Conservation (phyloP, 2,797 vertebrate species). For the Gadopsis bispinosus region DNA sequence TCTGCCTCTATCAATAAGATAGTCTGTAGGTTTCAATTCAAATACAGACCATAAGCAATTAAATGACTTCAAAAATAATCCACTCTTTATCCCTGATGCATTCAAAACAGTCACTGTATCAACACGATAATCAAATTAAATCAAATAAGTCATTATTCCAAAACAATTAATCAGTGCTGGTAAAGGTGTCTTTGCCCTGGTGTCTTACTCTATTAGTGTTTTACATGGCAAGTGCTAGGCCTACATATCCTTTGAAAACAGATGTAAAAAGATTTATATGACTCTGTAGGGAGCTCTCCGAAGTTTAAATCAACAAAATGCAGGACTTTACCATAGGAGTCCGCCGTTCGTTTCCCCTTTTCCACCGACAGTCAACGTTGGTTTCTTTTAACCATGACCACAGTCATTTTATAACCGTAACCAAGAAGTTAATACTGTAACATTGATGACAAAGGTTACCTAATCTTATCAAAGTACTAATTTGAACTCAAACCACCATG, state of each 20-base stretch:
- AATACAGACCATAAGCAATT: slow-evolving; percentile 14
- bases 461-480: not conserved
- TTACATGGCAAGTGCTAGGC: not conserved
- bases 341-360: not conserved
- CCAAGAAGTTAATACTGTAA: slow-evolving; percentile 3
- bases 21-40: slow-evolving; percentile 1
- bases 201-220: not conserved
- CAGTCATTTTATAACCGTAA: not conserved
- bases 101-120: slow-evolving; percentile 39
- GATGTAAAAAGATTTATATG: not conserved
- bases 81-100: slow-evolving; percentile 16
- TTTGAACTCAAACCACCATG: not conserved
- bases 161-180: slow-evolving; percentile 20
- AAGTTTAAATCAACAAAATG: slow-evolving; percentile 10
- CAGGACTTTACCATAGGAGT: not conserved
- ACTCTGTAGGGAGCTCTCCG: not conserved
- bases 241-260: slow-evolving; percentile 2
- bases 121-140: slow-evolving; percentile 40
- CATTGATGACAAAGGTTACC: not conserved
- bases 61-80: slow-evolving; percentile 33
- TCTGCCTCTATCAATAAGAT: slow-evolving; percentile 1
- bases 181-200: slow-evolving; percentile 6
- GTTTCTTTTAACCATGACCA: not conserved
- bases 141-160: slow-evolving; percentile 31
- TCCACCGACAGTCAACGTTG: not conserved